Evolutionary conservation across 2,113 vertebrate species (phyloP), one percentile per base, ranked within the genome.

Genomic region (Ceuthmochares aereus): DNA sequence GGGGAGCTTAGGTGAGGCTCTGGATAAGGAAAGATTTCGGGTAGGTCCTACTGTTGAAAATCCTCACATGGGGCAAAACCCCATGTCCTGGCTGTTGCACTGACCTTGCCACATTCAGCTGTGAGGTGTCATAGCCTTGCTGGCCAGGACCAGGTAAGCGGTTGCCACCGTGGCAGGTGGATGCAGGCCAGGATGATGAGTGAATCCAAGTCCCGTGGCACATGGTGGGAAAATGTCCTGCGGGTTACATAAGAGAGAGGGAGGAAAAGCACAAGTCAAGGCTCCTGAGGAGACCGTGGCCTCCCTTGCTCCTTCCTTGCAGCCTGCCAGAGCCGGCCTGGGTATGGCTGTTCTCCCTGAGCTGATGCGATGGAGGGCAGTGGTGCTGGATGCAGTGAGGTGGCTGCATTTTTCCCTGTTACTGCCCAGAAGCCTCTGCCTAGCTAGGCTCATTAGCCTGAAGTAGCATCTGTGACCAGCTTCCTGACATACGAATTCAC

Each of bases 291-390:
- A 52, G 25, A 27, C 43, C 0, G 0, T 11, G 37, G 23, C 17
- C 12, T 58, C 36, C 70, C 32, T 64, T 2, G 0, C 23, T 73
- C 14, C 21, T 18, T 74, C n/a, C 45, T 68, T 0, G 0, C 12
- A 13, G 43, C 29, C 26, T 52, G 29, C 5, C 55, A 12, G 64
- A n/a, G 62, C 45, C 85, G 52, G 49, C 36, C 37, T 45, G 40
- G 1, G 1, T 11, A 14, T 0, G 0, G 45, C 75, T 32, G 30
- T 22, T 36, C 54, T 29, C 25, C 1, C 8, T 6, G 29, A 42
- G 59, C 32, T 1, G 0, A 3, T 0, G 9, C 0, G 3, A 73
- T 36, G 54, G 49, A 47, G 34, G 62, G n/a, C 26, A 42, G 49
- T 63, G 54, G 11, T 32, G 52, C 26, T 32, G 63, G 20, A 8